phyloP scores from a whole-genome alignment of 2,113 vertebrate species.

The Chlorodrepanis virens region DNA sequence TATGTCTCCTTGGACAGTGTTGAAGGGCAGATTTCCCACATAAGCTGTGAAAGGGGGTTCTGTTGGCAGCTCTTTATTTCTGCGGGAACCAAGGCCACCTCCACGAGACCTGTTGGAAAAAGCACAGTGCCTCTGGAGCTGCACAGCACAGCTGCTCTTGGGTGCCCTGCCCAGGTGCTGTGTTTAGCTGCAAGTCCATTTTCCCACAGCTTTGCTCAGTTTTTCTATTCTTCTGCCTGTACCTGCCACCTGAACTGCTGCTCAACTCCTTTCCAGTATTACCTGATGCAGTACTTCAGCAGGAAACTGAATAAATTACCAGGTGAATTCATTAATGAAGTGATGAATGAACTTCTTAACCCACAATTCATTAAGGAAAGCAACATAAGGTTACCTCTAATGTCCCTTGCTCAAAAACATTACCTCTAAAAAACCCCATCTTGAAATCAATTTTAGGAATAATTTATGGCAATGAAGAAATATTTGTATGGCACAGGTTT shows the following conservation, averaged over 20 bases:
- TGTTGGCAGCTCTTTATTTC: conserved; percentile 94
- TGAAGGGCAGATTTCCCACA: conserved; percentile 95
- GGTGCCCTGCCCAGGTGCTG: neutral
- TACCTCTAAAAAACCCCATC: neutral
- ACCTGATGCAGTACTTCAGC: neutral
- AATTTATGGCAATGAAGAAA: neutral
- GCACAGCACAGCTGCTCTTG: neutral
- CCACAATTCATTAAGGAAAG: neutral
- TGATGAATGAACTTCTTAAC: neutral
- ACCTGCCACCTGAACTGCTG: neutral
- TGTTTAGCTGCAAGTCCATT: neutral
- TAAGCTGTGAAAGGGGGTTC: conserved; percentile 98
- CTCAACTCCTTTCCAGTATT: neutral
- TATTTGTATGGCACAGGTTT: neutral
- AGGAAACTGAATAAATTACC: neutral
- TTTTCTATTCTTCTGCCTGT: neutral
- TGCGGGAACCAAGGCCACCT: conserved; percentile 81
- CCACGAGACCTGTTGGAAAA: conserved; percentile 81
- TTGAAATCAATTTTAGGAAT: neutral
- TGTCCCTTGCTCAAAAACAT: neutral
- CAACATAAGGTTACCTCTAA: neutral
- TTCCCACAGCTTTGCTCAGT: neutral
- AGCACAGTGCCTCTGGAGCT: neutral
- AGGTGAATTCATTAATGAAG: neutral
- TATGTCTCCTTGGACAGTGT: conserved; percentile 97